Conservation (phyloP, 2,797 vertebrate species). For the Falco concolor region DNA sequence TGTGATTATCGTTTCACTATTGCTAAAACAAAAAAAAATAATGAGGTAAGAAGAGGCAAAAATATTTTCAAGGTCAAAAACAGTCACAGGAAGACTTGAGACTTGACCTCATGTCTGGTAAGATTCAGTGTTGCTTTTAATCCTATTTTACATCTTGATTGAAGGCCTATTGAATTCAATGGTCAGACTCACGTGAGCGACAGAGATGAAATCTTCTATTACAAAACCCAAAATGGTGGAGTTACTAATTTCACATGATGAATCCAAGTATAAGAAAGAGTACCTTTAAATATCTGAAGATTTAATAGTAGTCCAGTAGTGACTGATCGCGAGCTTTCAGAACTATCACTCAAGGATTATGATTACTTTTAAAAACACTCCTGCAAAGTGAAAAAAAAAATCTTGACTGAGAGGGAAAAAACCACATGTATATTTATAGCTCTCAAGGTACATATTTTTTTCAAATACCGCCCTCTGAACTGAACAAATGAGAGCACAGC, state of each 20-base stretch:
- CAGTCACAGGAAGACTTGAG: not conserved
- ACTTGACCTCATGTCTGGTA: not conserved
- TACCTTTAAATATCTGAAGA: not conserved
- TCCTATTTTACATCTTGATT: not conserved
- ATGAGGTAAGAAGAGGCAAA: not conserved
- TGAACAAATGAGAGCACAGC: not conserved
- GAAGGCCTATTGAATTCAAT: not conserved
- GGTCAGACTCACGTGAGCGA: not conserved
- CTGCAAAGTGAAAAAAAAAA: not conserved
- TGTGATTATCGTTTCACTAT: not conserved
- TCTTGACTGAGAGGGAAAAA: not conserved
- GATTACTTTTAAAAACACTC: not conserved
- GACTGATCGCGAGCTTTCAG: conserved; percentile 16
- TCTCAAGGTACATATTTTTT: not conserved
- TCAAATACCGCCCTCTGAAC: not conserved
- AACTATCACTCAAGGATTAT: not conserved
- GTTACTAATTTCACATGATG: not conserved
- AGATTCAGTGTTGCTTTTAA: not conserved
- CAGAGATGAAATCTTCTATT: not conserved
- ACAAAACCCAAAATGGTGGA: not conserved
- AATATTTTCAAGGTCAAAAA: not conserved
- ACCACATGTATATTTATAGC: not conserved
- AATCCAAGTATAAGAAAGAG: not conserved
- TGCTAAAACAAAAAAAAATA: not conserved
- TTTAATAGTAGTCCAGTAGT: not conserved